Evolutionary conservation across 1,140 invertebrate genomes (phyloP), one percentile per base, ranked within the genome.

Genomic region (Drosophila erecta): DNA sequence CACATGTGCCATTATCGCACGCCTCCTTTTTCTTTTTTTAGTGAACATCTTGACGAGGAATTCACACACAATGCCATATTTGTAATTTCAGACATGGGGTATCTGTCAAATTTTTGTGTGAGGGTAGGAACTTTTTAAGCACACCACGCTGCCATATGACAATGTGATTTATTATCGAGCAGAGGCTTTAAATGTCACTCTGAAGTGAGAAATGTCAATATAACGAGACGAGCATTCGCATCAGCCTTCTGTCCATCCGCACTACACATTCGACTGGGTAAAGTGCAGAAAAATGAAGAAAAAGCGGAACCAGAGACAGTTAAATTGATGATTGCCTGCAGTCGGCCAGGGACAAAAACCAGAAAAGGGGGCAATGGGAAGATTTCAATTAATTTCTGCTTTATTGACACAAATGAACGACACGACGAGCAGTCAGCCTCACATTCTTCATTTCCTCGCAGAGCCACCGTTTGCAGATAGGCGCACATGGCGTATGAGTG

Each of bases 301-400:
- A 51, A 30, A 38, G 65, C 43, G 44, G 30, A 49, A 66, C 50
- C 50, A 44, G 66, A 47, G 67, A 71, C 83, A 83, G 61, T 71
- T 71, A 69, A 83, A 87, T 79, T 89, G 72, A 87, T 87, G 84
- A 83, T 89, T 83, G 79, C 51, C 55, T 83, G 61, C 80, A 51
- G 43, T 27, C 20, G 50, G 60, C 35, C 74, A 66, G 20, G 14
- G 51, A 44, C 43, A 62, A 22, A 47, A 47, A 44, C 0, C 30
- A 0, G 30, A 30, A 30, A 30, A 30, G 30, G 7, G 30, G 43
- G 50, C 50, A 64, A 50, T 46, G 54, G 55, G 76, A 50, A 84
- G 76, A 87, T 89, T 87, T 87, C 84, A 87, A 87, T 87, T 87
- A 87, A 89, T 89, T 89, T 89, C 46, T 72, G 61, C 58, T 64